Percentiles rank a stretch among this genome's conserved stretches.
Conservation (phyloP, 2,797 vertebrate genomes). For the Otus scops region DNA sequence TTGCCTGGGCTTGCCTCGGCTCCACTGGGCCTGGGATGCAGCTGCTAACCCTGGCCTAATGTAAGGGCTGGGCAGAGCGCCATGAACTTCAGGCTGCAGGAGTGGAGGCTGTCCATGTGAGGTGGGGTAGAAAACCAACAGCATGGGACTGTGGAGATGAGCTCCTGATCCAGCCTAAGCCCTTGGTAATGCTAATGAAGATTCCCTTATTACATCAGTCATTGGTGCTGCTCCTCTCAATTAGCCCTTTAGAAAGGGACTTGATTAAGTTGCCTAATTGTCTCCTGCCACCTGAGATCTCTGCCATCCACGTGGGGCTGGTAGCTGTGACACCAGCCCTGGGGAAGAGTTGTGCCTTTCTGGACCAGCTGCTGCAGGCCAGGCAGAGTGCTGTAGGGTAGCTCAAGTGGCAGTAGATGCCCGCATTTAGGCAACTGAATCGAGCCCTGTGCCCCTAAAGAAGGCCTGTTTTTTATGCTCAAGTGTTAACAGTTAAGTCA, state of each 20-base stretch:
- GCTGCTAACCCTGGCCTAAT: neutral
- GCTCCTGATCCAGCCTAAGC: neutral
- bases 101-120: neutral
- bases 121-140: neutral
- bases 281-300: neutral
- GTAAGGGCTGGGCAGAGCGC: neutral
- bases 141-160: neutral
- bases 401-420: neutral
- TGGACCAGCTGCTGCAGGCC: neutral
- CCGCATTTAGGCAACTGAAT: neutral
- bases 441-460: neutral
- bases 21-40: neutral
- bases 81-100: neutral
- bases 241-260: slow-evolving; percentile 53
- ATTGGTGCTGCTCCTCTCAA: neutral
- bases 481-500: neutral
- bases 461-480: neutral
- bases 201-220: neutral
- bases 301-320: neutral
- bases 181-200: slow-evolving; percentile 31
- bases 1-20: neutral
- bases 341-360: neutral
- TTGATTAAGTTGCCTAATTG: slow-evolving; percentile 25
- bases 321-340: neutral
- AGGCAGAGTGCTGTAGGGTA: neutral